Percentiles rank a stretch among this genome's conserved stretches.
phyloP scores from a whole-genome alignment of 2,888 invertebrate species.

The Ptychoptera contaminata region DNA sequence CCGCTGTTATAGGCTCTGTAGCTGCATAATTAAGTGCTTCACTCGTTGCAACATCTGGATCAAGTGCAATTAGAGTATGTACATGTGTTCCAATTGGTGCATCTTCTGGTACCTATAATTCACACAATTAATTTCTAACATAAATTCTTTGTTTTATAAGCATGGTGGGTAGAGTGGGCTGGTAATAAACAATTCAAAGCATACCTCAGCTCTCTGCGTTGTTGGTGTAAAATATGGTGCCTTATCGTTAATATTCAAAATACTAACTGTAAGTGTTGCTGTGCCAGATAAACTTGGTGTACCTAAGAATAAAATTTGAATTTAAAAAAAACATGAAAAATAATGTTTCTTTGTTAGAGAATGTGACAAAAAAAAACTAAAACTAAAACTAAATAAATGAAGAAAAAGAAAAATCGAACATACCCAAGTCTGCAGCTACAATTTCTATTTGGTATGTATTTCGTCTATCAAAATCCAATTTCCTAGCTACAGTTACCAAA shows the following conservation, averaged over 20 bases:
- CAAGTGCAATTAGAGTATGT: constrained; percentile 54
- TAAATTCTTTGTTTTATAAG: constrained; percentile 2
- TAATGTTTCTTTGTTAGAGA: no score
- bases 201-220: constrained; percentile 61
- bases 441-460: constrained; percentile 68
- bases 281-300: constrained; percentile 69
- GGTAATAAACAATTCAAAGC: constrained; percentile 7
- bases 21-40: constrained; percentile 47
- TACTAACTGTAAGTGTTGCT: constrained; percentile 58
- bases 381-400: neutral
- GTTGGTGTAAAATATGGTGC: constrained; percentile 65
- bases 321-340: no score
- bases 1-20: constrained; percentile 57
- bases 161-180: constrained; percentile 1
- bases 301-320: constrained; percentile 31
- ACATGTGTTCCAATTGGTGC: constrained; percentile 54
- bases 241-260: constrained; percentile 79
- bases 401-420: constrained; percentile 8
- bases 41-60: constrained; percentile 59
- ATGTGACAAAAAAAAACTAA: no score
- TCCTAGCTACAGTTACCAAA: constrained; percentile 54
- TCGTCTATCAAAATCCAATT: constrained; percentile 67
- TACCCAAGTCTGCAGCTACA: constrained; percentile 63
- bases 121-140: constrained; percentile 3
- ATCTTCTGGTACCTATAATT: constrained; percentile 53